These are phyloP conservation scores for Synanthedon myopaeformis DNA, from an alignment of 2,888 invertebrate genomes.

Conservation along the genomic window DNA sequence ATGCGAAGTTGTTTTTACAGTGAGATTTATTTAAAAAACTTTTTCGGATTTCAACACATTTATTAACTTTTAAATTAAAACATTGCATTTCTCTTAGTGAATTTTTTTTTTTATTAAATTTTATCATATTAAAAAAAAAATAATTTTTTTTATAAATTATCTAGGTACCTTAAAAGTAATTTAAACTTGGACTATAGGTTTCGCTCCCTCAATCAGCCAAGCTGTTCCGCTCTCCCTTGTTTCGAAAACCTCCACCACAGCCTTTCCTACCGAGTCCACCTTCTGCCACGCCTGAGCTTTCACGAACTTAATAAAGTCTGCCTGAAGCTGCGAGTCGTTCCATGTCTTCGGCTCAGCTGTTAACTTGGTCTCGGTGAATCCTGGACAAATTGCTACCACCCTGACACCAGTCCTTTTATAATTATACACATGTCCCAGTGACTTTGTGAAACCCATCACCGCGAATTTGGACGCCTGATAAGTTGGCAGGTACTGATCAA, in stretches of 20 bases:
- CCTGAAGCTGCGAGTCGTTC: slow-evolving; percentile 6
- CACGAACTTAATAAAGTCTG: slow-evolving; percentile 16
- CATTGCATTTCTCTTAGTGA: too few species aligned
- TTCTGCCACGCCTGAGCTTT: slow-evolving; percentile 27
- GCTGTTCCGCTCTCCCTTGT: slow-evolving; percentile 60
- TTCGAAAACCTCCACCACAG: slow-evolving; percentile 32
- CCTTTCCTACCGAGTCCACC: slow-evolving; percentile 28
- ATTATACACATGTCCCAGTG: slow-evolving; percentile 51
- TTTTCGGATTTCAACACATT: too few species aligned
- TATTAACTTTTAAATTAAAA: too few species aligned
- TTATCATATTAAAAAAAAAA: background rate
- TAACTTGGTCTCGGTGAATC: slow-evolving; percentile 55
- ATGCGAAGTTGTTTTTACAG: too few species aligned
- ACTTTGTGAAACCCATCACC: slow-evolving; percentile 62
- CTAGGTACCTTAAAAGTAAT: background rate
- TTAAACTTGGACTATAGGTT: slow-evolving; percentile 31
- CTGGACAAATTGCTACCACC: slow-evolving; percentile 66
- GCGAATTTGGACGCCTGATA: slow-evolving; percentile 73
- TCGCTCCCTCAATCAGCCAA: slow-evolving; percentile 60
- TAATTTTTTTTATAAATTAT: background rate
- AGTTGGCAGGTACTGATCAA: slow-evolving; percentile 62
- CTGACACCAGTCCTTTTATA: slow-evolving; percentile 58
- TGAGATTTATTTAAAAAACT: too few species aligned
- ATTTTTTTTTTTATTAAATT: too few species aligned
- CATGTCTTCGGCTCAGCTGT: slow-evolving; percentile 10